Evolutionary conservation across 1,140 invertebrate genomes (phyloP), one percentile per base, ranked within the genome.

Genomic region (Zaprionus camerounensis): DNA sequence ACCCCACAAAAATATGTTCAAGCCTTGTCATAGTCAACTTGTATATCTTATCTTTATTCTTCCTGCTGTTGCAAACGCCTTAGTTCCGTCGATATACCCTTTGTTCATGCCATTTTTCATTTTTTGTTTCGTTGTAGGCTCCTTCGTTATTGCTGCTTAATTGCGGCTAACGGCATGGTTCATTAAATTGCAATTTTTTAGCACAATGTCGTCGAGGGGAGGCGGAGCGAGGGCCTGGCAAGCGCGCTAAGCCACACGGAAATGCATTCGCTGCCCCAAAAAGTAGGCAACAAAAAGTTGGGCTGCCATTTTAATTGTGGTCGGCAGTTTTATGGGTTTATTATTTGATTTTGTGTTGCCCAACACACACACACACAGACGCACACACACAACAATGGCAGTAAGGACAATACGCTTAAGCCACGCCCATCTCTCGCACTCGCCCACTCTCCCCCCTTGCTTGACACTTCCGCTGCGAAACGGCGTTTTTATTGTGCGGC

Each of bases 161-260:
- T 84, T 81, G 79, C 66, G 78, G 81, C 74, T 71, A 80, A 81
- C 71, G 85, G 72, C 71, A 80, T 70, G 84, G 74, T 84, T 90
- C 85, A 88, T 88, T 90, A 90, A 88, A 88, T 81, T 88, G 75
- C 85, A 81, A 81, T 88, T 85, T 62, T 71, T 81, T 67, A 81
- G 49, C 51, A 57, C 69, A 68, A 71, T 70, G 56, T 44, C 65
- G 58, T 46, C 49, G 9, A 5, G 20, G 38, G 20, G 46, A 49
- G 6, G 6, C 26, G 46, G 2, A 7, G n/a, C 0, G 15, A n/a
- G 38, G 41, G 41, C n/a, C n/a, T 3, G 41, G 41, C n/a, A 6
- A 15, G 17, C 44, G 55, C 44, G 71, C 68, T 75, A 81, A 78
- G 81, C 84, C 74, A 41, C 66, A 46, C 53, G 26, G 51, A 84